These are phyloP conservation scores for Caenorhabditis sulstoni DNA, from an alignment of 2,888 invertebrate genomes.

Conservation along the genomic window DNA sequence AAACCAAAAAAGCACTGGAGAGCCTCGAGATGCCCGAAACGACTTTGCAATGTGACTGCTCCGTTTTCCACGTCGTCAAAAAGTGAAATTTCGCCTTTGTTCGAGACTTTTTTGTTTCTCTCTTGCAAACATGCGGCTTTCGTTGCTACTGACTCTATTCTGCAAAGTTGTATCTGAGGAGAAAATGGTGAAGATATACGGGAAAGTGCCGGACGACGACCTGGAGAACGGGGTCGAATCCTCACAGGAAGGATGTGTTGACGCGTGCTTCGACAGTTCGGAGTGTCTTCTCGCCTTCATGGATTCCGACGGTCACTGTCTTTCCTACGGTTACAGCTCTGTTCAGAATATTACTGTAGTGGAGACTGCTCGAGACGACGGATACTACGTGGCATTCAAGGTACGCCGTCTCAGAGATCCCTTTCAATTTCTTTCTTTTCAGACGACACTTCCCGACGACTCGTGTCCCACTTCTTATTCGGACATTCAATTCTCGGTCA, in stretches of 20 bases:
- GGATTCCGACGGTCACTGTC: not conserved
- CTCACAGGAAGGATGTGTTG: not conserved
- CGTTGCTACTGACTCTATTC: too few species aligned
- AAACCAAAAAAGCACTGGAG: too few species aligned
- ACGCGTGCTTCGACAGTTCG: not conserved
- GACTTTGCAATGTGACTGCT: too few species aligned
- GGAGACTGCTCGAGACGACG: constrained; percentile 1
- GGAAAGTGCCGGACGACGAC: not conserved
- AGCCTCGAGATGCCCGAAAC: too few species aligned
- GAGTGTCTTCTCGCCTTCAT: constrained; percentile 15
- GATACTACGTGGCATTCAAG: constrained; percentile 23
- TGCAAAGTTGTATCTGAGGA: not conserved
- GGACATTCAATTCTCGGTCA: not conserved
- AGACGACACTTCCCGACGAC: not conserved
- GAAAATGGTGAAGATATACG: not conserved
- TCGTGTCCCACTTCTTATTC: constrained; percentile 1
- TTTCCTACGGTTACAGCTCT: not conserved
- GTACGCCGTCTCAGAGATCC: not conserved
- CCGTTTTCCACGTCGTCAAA: too few species aligned
- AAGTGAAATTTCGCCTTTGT: too few species aligned
- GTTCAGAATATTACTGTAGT: not conserved
- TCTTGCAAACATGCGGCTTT: too few species aligned
- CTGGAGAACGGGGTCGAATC: too few species aligned
- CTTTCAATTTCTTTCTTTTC: not conserved
- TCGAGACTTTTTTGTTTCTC: too few species aligned